Base-by-base conservation (phyloP, 2,797 vertebrate genomes). In the Tarsius wallacei region DNA sequence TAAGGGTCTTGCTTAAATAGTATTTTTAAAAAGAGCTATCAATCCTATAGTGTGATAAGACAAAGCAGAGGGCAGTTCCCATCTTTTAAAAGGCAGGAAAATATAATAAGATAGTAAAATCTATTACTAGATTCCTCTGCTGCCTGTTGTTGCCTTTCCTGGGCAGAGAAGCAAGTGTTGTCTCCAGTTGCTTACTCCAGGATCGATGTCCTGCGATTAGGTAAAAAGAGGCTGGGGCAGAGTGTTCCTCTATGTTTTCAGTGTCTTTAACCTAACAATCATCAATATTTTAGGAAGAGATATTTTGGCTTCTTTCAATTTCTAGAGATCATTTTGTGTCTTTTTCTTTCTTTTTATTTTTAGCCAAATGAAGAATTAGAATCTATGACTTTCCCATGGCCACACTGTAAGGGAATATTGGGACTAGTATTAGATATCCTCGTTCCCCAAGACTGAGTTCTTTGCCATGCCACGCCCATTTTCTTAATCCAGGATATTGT, bases 401-500 rank as follows among this genome's bases (percentile, higher is more conserved):
- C 53, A 64, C n/a, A 57, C 1, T 51, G 11, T 15, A 42, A 71
- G 61, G 12, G 19, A 64, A 31, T 49, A 16, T 24, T 81, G 78
- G 42, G 19, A 21, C 3, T 66, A n/a, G 6, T 53, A 19, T 55
- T 19, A 24, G 1, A 5, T 61, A 31, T 28, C 8, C 21, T 49
- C 0, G 0, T 28, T 47, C 86, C 47, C 26, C 17, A n/a, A 49
- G 9, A 7, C 10, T 47, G 24, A 4, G 0, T 21, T 1, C 5
- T 57, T 47, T 7, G 3, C 49, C 4, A 5, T 2, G 24, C 3
- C 22, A 15, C 0, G 2, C 12, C 47, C 36, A 59, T 94, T 11
- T 74, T 31, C 7, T 70, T 26, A 12, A 12, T n/a, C 24, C 7
- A 22, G 42, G 22, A 68, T 2, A 33, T 0, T 33, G 22, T 57